Evolutionary conservation across 2,113 vertebrate species (phyloP).

Genomic region (Apistogramma diplotaenia): DNA sequence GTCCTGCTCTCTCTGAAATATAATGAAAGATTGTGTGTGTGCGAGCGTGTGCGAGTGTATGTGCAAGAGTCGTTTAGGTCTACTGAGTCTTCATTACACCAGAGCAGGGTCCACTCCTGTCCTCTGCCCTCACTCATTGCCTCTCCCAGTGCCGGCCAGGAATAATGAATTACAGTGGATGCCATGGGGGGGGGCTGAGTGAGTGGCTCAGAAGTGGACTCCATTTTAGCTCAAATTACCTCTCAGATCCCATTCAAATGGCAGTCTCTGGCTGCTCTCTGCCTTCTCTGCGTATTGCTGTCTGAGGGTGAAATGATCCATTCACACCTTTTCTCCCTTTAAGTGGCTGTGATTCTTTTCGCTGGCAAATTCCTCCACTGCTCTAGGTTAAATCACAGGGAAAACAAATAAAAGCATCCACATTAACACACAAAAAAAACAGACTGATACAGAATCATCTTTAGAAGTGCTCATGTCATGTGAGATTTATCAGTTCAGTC

Average conservation of each 20-base stretch:
- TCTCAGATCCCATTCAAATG: conserved; percentile 71
- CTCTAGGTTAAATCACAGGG: neutral
- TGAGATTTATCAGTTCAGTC: conserved; percentile 59
- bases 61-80: conserved; percentile 59
- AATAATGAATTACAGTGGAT: conserved; percentile 75
- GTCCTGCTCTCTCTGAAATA: conserved; percentile 58
- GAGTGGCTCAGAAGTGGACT: conserved; percentile 64
- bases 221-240: conserved; percentile 75
- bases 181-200: conserved; percentile 61
- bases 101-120: conserved; percentile 69
- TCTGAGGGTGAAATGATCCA: conserved; percentile 35
- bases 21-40: conserved; percentile 61
- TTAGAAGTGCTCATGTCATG: conserved; percentile 13
- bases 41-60: conserved; percentile 30
- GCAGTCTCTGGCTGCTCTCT: conserved; percentile 50
- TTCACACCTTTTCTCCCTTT: conserved; percentile 33
- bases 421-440: neutral
- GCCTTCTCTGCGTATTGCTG: conserved; percentile 4
- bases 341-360: neutral
- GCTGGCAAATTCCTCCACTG: neutral
- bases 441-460: neutral
- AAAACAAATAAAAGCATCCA: neutral
- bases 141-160: conserved; percentile 61
- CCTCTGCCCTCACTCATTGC: conserved; percentile 68
- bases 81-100: conserved; percentile 76